Conservation (phyloP, 2,113 vertebrate genomes). For the Dasypus novemcinctus region DNA sequence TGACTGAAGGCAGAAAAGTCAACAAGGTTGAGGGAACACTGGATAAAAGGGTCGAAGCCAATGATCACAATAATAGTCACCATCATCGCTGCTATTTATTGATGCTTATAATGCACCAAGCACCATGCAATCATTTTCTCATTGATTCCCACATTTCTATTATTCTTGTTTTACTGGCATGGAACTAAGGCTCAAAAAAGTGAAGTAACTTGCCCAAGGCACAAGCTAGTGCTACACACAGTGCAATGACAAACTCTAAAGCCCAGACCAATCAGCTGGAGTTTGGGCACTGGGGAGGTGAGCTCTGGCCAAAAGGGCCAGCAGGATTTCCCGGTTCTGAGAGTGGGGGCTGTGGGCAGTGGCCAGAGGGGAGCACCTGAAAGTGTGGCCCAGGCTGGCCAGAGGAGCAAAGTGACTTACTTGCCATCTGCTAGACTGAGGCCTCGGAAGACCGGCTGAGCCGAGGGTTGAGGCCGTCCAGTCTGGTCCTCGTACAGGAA, state of each 20-base stretch:
- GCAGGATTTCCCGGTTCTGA: background rate
- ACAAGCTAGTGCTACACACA: background rate
- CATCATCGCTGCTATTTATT: accelerated
- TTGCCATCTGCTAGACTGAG: conserved; percentile 93
- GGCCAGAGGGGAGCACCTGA: background rate
- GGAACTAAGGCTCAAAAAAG: background rate
- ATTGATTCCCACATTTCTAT: background rate
- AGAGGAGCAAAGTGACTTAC: conserved; percentile 85
- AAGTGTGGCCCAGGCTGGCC: background rate
- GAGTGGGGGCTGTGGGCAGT: background rate
- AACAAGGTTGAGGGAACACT: background rate
- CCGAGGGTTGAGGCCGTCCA: conserved; percentile 87
- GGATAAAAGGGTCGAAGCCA: background rate
- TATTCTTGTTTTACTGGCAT: background rate
- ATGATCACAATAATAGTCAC: accelerated
- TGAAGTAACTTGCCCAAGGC: background rate
- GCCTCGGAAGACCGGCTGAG: conserved; percentile 91
- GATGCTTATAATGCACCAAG: background rate
- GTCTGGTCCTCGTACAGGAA: conserved; percentile 93
- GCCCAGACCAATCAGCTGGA: background rate
- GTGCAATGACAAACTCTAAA: background rate
- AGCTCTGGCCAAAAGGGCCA: background rate
- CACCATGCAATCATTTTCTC: background rate
- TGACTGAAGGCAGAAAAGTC: background rate
- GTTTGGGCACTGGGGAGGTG: background rate